Conservation (phyloP, 1,140 invertebrate genomes). For the Limonius californicus region DNA sequence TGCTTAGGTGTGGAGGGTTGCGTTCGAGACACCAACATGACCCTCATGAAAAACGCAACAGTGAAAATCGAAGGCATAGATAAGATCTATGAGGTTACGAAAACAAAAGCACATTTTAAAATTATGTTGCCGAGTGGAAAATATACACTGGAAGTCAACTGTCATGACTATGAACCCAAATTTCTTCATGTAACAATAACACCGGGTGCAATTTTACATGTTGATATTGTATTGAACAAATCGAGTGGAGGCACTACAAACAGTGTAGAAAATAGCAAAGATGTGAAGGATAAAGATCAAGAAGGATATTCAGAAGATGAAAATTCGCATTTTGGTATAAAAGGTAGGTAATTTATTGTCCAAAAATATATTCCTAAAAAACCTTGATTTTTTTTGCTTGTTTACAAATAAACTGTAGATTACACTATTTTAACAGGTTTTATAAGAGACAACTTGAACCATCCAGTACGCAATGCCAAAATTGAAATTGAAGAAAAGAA, state of each 20-base stretch:
- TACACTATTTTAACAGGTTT: conserved; percentile 50
- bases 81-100: conserved; percentile 57
- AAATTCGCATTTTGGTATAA: background rate
- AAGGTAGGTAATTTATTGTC: background rate
- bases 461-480: conserved; percentile 56
- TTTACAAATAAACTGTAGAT: too few relatives aligned
- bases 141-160: conserved; percentile 58
- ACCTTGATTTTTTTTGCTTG: too few relatives aligned
- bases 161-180: conserved; percentile 55
- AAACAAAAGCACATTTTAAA: conserved; percentile 66
- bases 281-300: background rate
- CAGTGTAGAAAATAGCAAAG: background rate
- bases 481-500: conserved; percentile 51
- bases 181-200: conserved; percentile 33
- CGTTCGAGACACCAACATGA: conserved; percentile 58
- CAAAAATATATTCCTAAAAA: too few relatives aligned
- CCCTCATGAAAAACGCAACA: conserved; percentile 66
- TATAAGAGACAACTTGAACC: conserved; percentile 53
- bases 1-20: conserved; percentile 68
- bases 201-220: background rate
- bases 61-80: conserved; percentile 59
- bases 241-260: background rate
- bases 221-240: conserved; percentile 1
- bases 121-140: conserved; percentile 61
- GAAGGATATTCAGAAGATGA: too few relatives aligned